Evolutionary conservation across 2,797 vertebrate genomes (phyloP), one percentile per base, ranked within the genome.

Genomic region (Takifugu rubripes): DNA sequence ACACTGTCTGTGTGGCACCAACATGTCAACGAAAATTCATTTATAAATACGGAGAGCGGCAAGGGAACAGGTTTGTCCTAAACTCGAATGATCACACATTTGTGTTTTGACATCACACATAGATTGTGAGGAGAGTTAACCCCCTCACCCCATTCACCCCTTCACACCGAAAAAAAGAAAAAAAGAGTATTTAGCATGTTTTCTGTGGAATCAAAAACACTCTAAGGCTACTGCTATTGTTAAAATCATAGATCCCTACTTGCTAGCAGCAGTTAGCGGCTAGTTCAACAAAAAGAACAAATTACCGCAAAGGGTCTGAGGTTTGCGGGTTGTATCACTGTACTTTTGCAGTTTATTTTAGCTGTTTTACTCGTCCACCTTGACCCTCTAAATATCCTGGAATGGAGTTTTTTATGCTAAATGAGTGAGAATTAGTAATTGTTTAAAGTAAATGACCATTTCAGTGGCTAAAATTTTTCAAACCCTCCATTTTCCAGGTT

Each of bases 391-490:
- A 5, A 27, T 29, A 29, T 4, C 27, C 27, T 29, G 27, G 27
- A 29, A 29, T 29, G 27, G 29, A 29, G 27, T 7, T 7, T 29
- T 7, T 7, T 43, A 12, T 12, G 16, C 42, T 43, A 16, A 9
- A 10, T 12, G 6, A 43, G 3, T 43, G 42, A 43, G 11, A 9
- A 4, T 6, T 43, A 4, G 6, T 43, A 4, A 6, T 21, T 21
- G 44, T 21, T 46, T n/a, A n/a, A 10, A 46, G 10, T 48, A 25
- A 48, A 48, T 9, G 24, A 10, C 15, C 74, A 63, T 77, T 74
- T 79, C 6, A 52, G 25, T 46, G 40, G 51, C 55, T 69, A 75
- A 76, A 85, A 76, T 83, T 87, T 80, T 56, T 21, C 21, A 21
- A 47, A 62, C 58, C 86, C 25, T 40, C n/a, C 72, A 68, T 2